Evolutionary conservation across 1,140 invertebrate genomes (phyloP), one percentile per base, ranked within the genome.

Genomic region (Helicoverpa zea): DNA sequence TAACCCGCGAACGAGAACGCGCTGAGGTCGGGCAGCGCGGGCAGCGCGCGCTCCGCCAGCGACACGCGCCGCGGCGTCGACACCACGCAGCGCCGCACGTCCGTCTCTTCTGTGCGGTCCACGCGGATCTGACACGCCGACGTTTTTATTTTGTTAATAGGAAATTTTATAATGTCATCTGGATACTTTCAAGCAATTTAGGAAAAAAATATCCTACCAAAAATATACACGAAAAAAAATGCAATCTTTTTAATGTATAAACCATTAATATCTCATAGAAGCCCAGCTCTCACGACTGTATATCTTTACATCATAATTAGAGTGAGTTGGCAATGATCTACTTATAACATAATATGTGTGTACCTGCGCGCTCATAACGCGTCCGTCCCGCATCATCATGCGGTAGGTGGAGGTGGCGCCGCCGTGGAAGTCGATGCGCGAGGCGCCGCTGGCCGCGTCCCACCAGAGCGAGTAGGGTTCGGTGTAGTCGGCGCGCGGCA

Each of bases 401-500:
- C 90, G 86, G 77, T 86, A 90, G 0, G 87, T 86, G 66, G 85
- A 79, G n/a, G 91, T 86, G 0, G 87, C 79, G 10, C 92, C 93
- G 18, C 82, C 89, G 80, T 91, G 83, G 63, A 88, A 84, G 51
- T 91, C 90, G 0, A 91, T 82, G 10, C 90, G 87, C 0, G 90
- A 79, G 0, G 87, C 84, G 23, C 91, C 91, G 13, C 75, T 91
- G n/a, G 23, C 59, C 10, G 87, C 81, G 73, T 94, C 88, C 80
- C 83, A 92, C 90, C 88, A 88, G 3, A 85, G 82, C 3, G 76
- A 81, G 72, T 90, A 92, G 2, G 87, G 78, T 49, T 94, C 93
- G 0, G 90, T 89, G 79, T 87, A 93, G 68, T 87, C 91, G 4
- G 92, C 88, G 35, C 86, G 82, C 12, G 87, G 87, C 1, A 92